Conservation (phyloP, 2,113 vertebrate species). For the Irena cyanogastra region DNA sequence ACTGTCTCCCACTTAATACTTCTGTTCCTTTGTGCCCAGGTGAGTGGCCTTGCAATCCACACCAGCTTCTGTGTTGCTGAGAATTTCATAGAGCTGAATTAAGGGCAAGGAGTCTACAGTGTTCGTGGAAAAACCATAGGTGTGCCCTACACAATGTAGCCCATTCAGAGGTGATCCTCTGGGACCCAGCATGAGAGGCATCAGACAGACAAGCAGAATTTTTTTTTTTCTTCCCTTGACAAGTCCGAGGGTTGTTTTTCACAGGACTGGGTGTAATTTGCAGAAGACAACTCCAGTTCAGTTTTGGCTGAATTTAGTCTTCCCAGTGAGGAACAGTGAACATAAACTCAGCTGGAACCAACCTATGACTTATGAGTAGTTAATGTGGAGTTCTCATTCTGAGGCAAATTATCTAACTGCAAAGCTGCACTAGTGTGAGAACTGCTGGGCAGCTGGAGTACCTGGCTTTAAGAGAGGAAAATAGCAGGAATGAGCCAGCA, state of each 20-base stretch:
- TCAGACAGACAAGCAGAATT: not conserved
- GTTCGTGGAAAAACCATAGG: not conserved
- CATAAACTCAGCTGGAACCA: not conserved
- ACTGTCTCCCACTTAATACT: not conserved
- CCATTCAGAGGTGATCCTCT: not conserved
- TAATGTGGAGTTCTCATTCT: not conserved
- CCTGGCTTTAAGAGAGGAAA: not conserved
- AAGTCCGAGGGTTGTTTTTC: not conserved
- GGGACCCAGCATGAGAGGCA: not conserved
- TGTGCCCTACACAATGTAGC: not conserved
- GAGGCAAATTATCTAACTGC: not conserved
- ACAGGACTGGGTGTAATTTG: not conserved
- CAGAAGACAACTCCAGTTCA: not conserved
- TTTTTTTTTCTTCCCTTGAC: not conserved
- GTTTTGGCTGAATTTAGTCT: not conserved
- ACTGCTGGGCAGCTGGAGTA: not conserved
- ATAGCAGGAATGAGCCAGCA: not conserved
- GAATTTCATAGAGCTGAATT: not conserved
- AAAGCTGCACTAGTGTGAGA: not conserved
- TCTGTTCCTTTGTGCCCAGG: not conserved
- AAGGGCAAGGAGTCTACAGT: not conserved
- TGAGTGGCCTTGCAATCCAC: not conserved
- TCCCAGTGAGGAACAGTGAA: not conserved
- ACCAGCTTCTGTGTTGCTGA: not conserved
- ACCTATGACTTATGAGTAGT: not conserved